phyloP scores from a whole-genome alignment of 2,888 invertebrate species.

The Leptogaster cylindrica region DNA sequence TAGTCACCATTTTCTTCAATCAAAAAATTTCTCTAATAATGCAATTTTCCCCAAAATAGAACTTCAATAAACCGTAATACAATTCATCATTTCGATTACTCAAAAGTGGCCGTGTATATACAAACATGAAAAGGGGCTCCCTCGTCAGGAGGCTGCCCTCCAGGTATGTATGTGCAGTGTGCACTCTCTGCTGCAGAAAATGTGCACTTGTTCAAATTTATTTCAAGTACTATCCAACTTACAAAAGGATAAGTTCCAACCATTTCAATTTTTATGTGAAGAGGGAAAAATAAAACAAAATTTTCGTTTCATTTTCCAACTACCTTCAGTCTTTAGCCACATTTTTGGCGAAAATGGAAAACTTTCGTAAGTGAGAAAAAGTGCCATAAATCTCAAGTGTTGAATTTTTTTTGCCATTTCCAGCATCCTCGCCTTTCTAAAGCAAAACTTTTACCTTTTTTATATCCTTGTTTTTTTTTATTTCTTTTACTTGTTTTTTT shows the following conservation, averaged over 20 bases:
- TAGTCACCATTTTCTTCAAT: too few relatives aligned
- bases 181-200: slow-evolving; percentile 3
- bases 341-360: slow-evolving; percentile 39
- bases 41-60: background rate
- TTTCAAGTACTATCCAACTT: slow-evolving; percentile 33
- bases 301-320: slow-evolving; percentile 28
- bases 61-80: background rate
- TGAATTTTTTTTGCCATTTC: slow-evolving; percentile 38
- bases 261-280: slow-evolving; percentile 36
- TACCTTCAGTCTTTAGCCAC: slow-evolving; percentile 33
- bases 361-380: slow-evolving; percentile 41
- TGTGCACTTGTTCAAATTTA: slow-evolving; percentile 37
- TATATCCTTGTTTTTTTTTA: background rate
- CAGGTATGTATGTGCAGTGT: slow-evolving; percentile 4
- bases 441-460: slow-evolving; percentile 33
- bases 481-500: too few relatives aligned
- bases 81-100: slow-evolving; percentile 15
- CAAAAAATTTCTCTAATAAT: too few relatives aligned
- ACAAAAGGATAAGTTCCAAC: slow-evolving; percentile 19
- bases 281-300: slow-evolving; percentile 28
- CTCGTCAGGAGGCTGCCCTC: background rate
- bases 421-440: slow-evolving; percentile 29
- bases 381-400: slow-evolving; percentile 41
- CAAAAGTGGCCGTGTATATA: slow-evolving; percentile 19
- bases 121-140: background rate